Base-by-base conservation (phyloP, 1,140 invertebrate genomes). In the Phymastichus coffea region DNA sequence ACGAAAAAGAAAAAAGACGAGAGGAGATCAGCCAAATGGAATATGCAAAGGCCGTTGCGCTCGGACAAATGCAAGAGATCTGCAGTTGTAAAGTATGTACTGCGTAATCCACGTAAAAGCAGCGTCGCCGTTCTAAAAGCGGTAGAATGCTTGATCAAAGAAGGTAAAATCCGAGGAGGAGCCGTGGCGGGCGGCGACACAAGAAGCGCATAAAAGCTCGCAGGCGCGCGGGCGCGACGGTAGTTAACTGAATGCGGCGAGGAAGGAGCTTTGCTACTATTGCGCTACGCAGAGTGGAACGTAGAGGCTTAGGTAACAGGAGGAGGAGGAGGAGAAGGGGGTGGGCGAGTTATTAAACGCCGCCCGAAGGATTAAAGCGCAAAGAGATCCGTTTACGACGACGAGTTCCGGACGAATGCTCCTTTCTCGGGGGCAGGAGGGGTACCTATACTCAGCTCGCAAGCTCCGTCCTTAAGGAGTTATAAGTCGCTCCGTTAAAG, bases 141-240 rank as follows among this genome's bases (percentile, higher is more conserved):
- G 48, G 15, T 41, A 55, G 66, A 65, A 69, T 67, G 63, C 63
- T 63, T 69, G 69, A 71, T 71, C 69, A 71, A 69, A 71, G 67
- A 63, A 64, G 52, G 46, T 63, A 46, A 43, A 60, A 60, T 60
- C 25, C 19, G 23, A 54, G 48, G 40, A 33, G n/a, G n/a, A 51
- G 37, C 12, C 37, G 25, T 1, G 26, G 14, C 19, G 23, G 14
- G 38, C 38, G 25, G 28, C 28, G 54, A 23, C 35, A n/a, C 4
- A 25, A 40, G 49, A 9, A 15, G 23, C 12, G 38, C 41, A 53
- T 59, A 59, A 59, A 59, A 53, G 48, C 14, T 35, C 33, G 9
- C 23, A 23, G 33, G 44, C 33, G 33, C 44, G 3, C 41, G 0
- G 19, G 19, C 28, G 3, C 33, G 57, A 26, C 30, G 17, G 46